phyloP scores from a whole-genome alignment of 2,113 vertebrate genomes.

The Boulengeromyrus knoepffleri region DNA sequence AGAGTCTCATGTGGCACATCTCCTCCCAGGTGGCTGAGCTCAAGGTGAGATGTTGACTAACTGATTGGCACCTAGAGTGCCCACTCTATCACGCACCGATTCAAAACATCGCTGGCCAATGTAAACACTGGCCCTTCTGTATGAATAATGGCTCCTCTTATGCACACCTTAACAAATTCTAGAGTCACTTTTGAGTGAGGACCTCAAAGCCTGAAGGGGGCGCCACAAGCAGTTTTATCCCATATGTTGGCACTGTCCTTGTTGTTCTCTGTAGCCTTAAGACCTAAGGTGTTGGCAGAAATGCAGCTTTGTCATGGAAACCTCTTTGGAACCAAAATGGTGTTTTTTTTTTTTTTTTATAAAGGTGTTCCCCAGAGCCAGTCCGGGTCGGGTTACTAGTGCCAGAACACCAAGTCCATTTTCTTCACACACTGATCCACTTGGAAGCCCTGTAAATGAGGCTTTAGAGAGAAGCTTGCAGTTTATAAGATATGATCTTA shows the following conservation, averaged over 20 bases:
- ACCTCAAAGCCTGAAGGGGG: background rate
- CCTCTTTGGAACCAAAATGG: background rate
- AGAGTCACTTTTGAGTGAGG: background rate
- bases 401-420: background rate
- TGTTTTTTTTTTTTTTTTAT: background rate
- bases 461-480: background rate
- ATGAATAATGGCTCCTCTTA: background rate
- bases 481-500: background rate
- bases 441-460: background rate
- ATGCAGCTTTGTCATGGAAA: background rate
- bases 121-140: background rate
- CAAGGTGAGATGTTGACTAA: constrained; percentile 67
- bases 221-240: background rate
- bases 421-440: background rate
- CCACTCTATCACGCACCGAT: background rate
- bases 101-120: background rate
- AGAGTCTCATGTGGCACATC: constrained; percentile 99
- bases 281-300: background rate
- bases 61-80: background rate
- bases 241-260: background rate
- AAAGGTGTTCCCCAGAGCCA: constrained; percentile 17
- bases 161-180: background rate
- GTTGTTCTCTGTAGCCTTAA: background rate
- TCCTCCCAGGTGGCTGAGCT: constrained; percentile 97
- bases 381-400: background rate